Evolutionary conservation across 2,113 vertebrate genomes (phyloP).

Genomic region (Nesoenas mayeri): DNA sequence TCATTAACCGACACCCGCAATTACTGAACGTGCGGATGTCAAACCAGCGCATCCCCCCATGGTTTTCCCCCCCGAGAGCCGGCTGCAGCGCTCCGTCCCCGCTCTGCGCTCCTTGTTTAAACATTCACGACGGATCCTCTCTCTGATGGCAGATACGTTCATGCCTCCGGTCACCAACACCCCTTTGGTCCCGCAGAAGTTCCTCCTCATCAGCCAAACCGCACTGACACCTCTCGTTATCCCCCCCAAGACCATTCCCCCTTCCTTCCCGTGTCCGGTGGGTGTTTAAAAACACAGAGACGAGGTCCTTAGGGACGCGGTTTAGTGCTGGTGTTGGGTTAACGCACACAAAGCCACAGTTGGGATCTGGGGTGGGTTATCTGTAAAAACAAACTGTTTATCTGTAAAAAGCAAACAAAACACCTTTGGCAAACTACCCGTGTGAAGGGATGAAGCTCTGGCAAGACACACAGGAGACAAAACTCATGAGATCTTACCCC

Average conservation of each 20-base stretch:
- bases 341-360: fast-evolving
- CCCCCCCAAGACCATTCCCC: background rate
- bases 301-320: too few species aligned
- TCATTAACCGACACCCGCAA: slow-evolving; percentile 25
- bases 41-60: background rate
- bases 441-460: background rate
- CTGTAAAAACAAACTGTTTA: too few species aligned
- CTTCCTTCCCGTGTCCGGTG: background rate
- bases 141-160: background rate
- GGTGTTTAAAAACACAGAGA: too few species aligned
- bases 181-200: background rate
- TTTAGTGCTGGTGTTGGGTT: too few species aligned
- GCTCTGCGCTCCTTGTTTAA: background rate
- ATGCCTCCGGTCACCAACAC: background rate
- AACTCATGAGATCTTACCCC: fast-evolving
- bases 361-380: fast-evolving
- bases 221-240: background rate
- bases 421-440: fast-evolving
- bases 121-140: background rate
- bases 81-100: background rate
- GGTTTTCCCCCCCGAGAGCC: background rate
- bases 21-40: background rate
- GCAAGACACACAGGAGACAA: too few species aligned
- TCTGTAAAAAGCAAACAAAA: background rate
- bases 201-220: background rate